Evolutionary conservation across 2,797 vertebrate species (phyloP), one percentile per base, ranked within the genome.

Genomic region (Clamator glandarius): DNA sequence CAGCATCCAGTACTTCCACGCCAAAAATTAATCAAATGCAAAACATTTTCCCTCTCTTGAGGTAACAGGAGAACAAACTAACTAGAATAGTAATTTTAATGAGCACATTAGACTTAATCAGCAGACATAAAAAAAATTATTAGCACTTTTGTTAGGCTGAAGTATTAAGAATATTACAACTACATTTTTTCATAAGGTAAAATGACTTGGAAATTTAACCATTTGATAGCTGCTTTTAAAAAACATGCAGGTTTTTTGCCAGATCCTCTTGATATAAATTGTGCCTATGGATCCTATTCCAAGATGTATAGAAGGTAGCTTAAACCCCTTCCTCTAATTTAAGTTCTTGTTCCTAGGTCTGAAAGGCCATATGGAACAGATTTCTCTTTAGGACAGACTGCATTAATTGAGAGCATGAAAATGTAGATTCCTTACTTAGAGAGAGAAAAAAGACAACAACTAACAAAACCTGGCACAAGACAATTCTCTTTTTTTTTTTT

Each of bases 41-140:
- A 83, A 88, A 78, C 66, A 84, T 16, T 90, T n/a, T 42, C 15
- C 55, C 48, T 50, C 69, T 89, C 50, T 69, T 55, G 72, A 84
- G 68, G 39, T 92, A 93, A 68, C 69, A 77, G 46, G 31, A 76
- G 13, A 82, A 51, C 36, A 94, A 88, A n/a, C 15, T 90, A 90
- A 92, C 86, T 90, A 84, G 19, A 41, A 24, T 61, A 16, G 28
- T 44, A 25, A 42, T 78, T 92, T 59, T 95, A 95, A 89, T 90
- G 61, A 95, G 18, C 31, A 74, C 88, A 69, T 77, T 69, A 42
- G n/a, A 87, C 67, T 84, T 81, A 91, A 68, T 89, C 11, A 61
- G 26, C 28, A 87, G 70, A 84, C 33, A 78, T 54, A 81, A 16
- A 10, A 91, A 48, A 94, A 92, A 2, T 55, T 75, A n/a, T 59